Evolutionary conservation across 2,113 vertebrate genomes (phyloP).

Genomic region (Empidonax alnorum): DNA sequence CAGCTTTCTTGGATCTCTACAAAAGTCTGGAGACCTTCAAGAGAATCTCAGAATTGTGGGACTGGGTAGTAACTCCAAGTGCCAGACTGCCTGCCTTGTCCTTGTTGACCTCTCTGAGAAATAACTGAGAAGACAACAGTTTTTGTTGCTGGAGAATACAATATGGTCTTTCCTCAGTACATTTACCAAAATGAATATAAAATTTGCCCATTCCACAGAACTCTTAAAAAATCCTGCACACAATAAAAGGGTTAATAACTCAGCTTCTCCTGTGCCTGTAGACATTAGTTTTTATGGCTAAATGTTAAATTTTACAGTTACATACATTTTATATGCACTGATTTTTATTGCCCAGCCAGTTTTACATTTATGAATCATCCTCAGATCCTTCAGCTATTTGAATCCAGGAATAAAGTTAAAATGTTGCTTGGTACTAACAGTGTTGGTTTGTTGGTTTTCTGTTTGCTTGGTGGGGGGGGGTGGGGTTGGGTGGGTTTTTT

Average conservation of each 20-base stretch:
- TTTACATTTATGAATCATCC: constrained; percentile 29
- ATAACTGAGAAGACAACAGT: neutral
- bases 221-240: neutral
- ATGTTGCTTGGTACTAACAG: neutral
- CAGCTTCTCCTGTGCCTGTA: neutral
- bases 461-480: too few species aligned
- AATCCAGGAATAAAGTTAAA: neutral
- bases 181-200: constrained; percentile 1
- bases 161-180: neutral
- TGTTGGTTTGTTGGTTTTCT: neutral
- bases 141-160: neutral
- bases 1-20: neutral
- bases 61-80: neutral
- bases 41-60: neutral
- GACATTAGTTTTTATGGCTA: constrained; percentile 1
- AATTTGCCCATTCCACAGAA: neutral
- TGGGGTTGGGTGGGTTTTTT: too few species aligned
- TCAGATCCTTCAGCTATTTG: neutral
- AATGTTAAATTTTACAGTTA: constrained; percentile 52
- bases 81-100: neutral
- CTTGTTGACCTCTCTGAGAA: neutral
- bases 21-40: neutral
- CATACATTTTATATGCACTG: constrained; percentile 26
- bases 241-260: constrained; percentile 46
- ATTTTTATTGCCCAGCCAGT: constrained; percentile 19